These are phyloP conservation scores for Arrhopalites spinosus DNA, from an alignment of 2,888 invertebrate genomes.

Conservation along the genomic window DNA sequence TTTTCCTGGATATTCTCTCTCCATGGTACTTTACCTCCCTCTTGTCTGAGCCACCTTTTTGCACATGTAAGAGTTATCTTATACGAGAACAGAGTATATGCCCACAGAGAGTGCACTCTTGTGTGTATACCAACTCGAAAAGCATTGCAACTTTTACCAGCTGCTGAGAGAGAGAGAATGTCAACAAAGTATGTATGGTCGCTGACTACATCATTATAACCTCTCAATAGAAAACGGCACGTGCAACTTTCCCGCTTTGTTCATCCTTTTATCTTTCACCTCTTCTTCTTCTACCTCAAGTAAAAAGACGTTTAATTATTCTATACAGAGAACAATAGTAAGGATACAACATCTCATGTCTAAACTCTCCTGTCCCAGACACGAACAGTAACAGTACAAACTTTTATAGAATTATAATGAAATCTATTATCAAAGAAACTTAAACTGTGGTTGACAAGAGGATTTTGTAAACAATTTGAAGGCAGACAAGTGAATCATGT, in stretches of 20 bases:
- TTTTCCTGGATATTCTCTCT: not conserved
- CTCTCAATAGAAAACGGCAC: constrained; percentile 6
- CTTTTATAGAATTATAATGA: too few species aligned
- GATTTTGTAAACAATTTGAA: too few species aligned
- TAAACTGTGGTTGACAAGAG: too few species aligned
- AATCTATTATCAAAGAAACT: too few species aligned
- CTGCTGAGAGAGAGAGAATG: not conserved
- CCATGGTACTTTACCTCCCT: not conserved
- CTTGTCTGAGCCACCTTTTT: not conserved
- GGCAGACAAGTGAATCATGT: too few species aligned
- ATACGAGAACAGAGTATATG: not conserved
- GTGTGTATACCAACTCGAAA: not conserved
- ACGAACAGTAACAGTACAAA: too few species aligned
- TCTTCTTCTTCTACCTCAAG: too few species aligned
- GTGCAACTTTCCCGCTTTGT: constrained; percentile 26
- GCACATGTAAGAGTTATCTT: too few species aligned
- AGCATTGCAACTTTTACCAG: not conserved
- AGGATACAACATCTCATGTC: too few species aligned
- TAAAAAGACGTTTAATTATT: too few species aligned
- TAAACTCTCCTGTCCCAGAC: too few species aligned
- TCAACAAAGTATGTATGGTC: constrained; percentile 13
- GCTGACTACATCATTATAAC: not conserved
- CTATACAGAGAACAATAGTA: too few species aligned
- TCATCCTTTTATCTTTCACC: constrained; percentile 10
- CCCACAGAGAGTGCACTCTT: not conserved